These are phyloP conservation scores for Drosophila sp. DNA, from an alignment of 1,140 invertebrate species.

Conservation along the genomic window DNA sequence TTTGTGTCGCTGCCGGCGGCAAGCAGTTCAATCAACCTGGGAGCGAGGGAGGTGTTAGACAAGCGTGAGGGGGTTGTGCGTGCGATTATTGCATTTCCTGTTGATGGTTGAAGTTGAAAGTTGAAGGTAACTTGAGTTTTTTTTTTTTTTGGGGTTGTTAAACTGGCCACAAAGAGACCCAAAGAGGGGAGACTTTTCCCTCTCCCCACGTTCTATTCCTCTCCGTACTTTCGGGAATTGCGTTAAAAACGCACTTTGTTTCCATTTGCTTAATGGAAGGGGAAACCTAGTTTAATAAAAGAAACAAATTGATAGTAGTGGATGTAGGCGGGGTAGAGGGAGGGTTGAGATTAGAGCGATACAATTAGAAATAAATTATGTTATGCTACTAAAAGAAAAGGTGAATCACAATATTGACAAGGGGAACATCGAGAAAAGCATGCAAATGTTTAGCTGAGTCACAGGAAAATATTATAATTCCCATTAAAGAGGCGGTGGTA, in stretches of 20 bases:
- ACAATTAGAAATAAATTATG: conserved; percentile 75
- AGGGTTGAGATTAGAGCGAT: conserved; percentile 40
- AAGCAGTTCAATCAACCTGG: conserved; percentile 31
- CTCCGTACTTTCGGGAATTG: conserved; percentile 60
- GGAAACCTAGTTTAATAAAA: conserved; percentile 52
- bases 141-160: conserved; percentile 12
- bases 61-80: conserved; percentile 39
- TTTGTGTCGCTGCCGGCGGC: conserved; percentile 24
- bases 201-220: conserved; percentile 19
- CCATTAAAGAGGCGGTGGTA: neutral
- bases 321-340: neutral
- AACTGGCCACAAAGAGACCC: conserved; percentile 2
- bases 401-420: conserved; percentile 36
- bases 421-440: neutral
- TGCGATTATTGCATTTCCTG: conserved; percentile 75
- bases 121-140: neutral
- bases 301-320: conserved; percentile 17
- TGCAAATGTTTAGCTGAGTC: conserved; percentile 17
- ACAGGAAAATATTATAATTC: neutral
- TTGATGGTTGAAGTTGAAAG: conserved; percentile 31
- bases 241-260: conserved; percentile 70
- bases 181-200: conserved; percentile 11
- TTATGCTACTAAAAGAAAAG: conserved; percentile 33
- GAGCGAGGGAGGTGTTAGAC: neutral
- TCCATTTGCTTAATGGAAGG: conserved; percentile 27